A percentile compares a stretch with the other conserved stretches of the same genome.
Evolutionary conservation across 2,888 invertebrate genomes (phyloP).

Genomic region (Dichetophora obliterata): DNA sequence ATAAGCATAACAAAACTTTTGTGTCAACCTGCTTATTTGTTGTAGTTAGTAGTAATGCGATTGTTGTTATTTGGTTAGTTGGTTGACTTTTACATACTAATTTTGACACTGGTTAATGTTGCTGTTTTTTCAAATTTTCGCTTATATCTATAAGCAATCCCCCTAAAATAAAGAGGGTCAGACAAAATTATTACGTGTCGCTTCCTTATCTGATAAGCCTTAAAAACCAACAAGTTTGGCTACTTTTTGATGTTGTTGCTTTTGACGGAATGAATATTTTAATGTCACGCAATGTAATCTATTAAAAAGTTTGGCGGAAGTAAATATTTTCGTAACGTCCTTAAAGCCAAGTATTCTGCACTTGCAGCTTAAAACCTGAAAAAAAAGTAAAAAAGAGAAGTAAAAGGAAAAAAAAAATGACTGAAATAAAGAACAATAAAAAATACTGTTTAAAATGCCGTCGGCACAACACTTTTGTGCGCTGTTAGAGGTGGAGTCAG

Average conservation of each 20-base stretch:
- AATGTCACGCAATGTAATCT: conserved; percentile 25
- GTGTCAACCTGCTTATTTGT: conserved; percentile 16
- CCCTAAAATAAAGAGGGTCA: conserved; percentile 5
- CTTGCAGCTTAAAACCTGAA: not conserved
- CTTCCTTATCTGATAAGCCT: conserved; percentile 22
- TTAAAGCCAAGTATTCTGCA: conserved; percentile 12
- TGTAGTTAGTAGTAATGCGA: not conserved
- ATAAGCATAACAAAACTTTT: conserved; percentile 31
- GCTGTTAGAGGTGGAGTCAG: conserved; percentile 31
- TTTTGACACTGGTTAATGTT: conserved; percentile 2
- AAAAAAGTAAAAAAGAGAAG: not conserved
- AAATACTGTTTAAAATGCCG: conserved; percentile 26
- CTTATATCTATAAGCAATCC: not conserved
- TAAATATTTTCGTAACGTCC: conserved; percentile 21
- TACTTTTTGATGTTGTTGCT: not conserved
- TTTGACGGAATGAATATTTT: not conserved
- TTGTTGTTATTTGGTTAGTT: not conserved
- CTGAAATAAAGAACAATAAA: not conserved
- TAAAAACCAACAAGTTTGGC: not conserved
- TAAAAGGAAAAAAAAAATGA: not conserved
- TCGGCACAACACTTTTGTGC: conserved; percentile 25
- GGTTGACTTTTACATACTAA: conserved; percentile 7
- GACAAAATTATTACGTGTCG: conserved; percentile 21
- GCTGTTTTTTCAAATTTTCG: not conserved
- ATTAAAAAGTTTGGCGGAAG: conserved; percentile 17